Conservation (phyloP, 2,113 vertebrate genomes). For the Pipa parva region DNA sequence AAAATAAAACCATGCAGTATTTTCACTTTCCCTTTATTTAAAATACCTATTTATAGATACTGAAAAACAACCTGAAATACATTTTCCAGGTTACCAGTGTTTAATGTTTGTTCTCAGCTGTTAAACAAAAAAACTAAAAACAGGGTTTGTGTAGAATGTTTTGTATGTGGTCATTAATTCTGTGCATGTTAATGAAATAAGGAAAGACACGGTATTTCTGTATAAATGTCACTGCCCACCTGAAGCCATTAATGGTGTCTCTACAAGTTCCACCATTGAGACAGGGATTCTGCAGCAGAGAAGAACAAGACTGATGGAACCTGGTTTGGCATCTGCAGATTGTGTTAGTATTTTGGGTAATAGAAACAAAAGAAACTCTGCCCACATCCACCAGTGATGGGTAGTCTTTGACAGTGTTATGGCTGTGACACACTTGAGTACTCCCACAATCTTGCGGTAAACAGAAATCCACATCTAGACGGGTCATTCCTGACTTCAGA, state of each 20-base stretch:
- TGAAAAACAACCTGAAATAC: too few species aligned
- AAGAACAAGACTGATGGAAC: slow-evolving; percentile 71
- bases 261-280: slow-evolving; percentile 74
- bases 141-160: too few species aligned
- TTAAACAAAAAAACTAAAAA: too few species aligned
- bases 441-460: slow-evolving; percentile 57
- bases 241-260: slow-evolving; percentile 76
- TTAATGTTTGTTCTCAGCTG: too few species aligned
- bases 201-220: too few species aligned
- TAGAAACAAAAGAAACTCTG: slow-evolving; percentile 65
- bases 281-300: slow-evolving; percentile 73
- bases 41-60: too few species aligned
- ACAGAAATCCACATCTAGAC: slow-evolving; percentile 75
- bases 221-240: slow-evolving; percentile 59
- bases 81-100: too few species aligned
- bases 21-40: too few species aligned
- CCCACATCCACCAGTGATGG: slow-evolving; percentile 68
- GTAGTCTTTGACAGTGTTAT: slow-evolving; percentile 58
- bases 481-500: slow-evolving; percentile 68
- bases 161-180: too few species aligned
- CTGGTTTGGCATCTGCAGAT: slow-evolving; percentile 63
- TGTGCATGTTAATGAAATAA: too few species aligned
- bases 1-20: too few species aligned
- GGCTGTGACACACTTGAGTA: slow-evolving; percentile 55
- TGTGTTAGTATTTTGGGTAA: slow-evolving; percentile 53